Conservation (phyloP, 2,113 vertebrate species). For the Nesogale talazaci region DNA sequence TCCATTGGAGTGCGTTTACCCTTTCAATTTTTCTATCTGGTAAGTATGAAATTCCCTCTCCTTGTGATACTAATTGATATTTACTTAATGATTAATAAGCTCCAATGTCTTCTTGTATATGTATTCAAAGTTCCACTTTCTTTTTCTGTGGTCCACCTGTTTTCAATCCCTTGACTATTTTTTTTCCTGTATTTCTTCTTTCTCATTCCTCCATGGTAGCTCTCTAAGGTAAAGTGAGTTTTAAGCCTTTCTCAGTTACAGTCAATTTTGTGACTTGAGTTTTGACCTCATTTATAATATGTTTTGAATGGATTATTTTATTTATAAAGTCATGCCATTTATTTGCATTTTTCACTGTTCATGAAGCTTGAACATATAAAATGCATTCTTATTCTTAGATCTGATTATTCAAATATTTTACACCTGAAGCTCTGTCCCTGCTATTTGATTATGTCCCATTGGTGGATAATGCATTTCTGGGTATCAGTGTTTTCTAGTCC, state of each 20-base stretch:
- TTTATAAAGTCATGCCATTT: neutral
- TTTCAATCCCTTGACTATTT: neutral
- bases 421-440: neutral
- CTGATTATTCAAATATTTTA: neutral
- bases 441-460: too few relatives aligned
- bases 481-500: fast-evolving
- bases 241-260: neutral
- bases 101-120: too few relatives aligned
- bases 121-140: too few relatives aligned
- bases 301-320: neutral
- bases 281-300: neutral
- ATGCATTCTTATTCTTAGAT: fast-evolving
- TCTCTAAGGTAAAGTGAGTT: neutral
- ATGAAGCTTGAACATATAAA: neutral
- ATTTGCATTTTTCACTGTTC: neutral
- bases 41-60: fast-evolving
- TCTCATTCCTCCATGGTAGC: fast-evolving
- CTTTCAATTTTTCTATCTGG: too few relatives aligned
- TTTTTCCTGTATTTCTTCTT: neutral
- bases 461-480: neutral
- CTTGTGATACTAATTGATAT: fast-evolving
- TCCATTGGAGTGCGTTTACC: fast-evolving
- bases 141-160: neutral
- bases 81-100: neutral
- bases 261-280: fast-evolving